Conservation (phyloP, 2,888 invertebrate species). For the Lithophane semibrunnea region DNA sequence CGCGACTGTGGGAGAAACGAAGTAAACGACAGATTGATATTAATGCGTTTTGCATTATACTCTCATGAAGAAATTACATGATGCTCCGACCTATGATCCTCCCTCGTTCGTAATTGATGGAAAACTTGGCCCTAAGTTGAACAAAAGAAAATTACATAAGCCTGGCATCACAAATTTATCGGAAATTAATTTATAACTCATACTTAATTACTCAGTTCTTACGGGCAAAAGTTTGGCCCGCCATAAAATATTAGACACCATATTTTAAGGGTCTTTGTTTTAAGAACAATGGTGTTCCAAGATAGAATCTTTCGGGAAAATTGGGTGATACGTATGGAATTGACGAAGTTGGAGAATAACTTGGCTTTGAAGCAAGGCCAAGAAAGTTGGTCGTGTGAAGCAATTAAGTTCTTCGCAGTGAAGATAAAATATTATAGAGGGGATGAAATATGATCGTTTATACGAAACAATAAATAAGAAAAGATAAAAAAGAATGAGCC, state of each 20-base stretch:
- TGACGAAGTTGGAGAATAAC: slow-evolving; percentile 63
- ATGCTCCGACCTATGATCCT: background rate
- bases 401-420: slow-evolving; percentile 59
- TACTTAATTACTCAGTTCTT: slow-evolving; percentile 56
- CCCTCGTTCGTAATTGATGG: slow-evolving; percentile 13
- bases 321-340: slow-evolving; percentile 65
- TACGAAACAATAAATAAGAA: slow-evolving; percentile 56
- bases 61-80: background rate
- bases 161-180: slow-evolving; percentile 53
- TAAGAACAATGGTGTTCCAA: slow-evolving; percentile 59
- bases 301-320: slow-evolving; percentile 61
- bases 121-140: slow-evolving; percentile 31
- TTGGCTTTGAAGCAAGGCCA: slow-evolving; percentile 62
- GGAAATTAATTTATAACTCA: slow-evolving; percentile 65
- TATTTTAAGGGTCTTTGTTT: slow-evolving; percentile 67
- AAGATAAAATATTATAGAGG: slow-evolving; percentile 57
- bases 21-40: background rate
- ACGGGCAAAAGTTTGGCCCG: slow-evolving; percentile 46
- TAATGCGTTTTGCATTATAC: background rate
- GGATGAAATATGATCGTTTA: slow-evolving; percentile 54
- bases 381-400: slow-evolving; percentile 65
- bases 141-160: slow-evolving; percentile 48
- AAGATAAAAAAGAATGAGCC: slow-evolving; percentile 50
- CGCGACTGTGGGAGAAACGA: background rate
- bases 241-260: slow-evolving; percentile 65